Conservation (phyloP, 1,140 invertebrate species). For the Drosophila parabipectinata region DNA sequence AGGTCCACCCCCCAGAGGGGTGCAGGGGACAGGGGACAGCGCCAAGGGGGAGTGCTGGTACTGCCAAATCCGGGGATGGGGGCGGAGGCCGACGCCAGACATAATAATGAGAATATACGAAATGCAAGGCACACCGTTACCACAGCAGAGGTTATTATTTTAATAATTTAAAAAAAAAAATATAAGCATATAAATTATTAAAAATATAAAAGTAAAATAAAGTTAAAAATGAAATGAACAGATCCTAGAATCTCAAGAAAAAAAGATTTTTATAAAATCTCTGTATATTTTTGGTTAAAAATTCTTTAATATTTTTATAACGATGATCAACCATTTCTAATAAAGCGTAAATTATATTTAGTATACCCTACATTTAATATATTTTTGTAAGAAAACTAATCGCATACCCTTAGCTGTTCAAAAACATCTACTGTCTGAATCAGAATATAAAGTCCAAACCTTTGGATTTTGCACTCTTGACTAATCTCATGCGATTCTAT, state of each 20-base stretch:
- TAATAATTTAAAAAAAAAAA: background rate
- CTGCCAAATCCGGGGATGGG: background rate
- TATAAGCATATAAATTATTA: background rate
- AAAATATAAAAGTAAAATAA: background rate
- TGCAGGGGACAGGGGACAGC: constrained; percentile 3
- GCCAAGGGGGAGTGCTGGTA: constrained; percentile 17
- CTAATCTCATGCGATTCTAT: constrained; percentile 27
- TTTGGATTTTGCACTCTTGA: constrained; percentile 38
- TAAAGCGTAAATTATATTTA: too few species aligned
- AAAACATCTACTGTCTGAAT: constrained; percentile 31
- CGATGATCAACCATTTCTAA: too few species aligned
- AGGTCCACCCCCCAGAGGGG: constrained; percentile 31
- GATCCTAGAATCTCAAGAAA: too few species aligned
- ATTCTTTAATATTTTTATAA: too few species aligned
- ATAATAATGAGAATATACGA: constrained; percentile 66
- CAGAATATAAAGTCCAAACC: constrained; percentile 48
- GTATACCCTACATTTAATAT: too few species aligned
- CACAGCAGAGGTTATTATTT: background rate
- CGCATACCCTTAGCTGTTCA: background rate
- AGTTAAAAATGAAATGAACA: too few species aligned
- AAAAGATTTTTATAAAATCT: too few species aligned
- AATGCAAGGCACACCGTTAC: background rate
- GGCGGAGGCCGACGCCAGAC: constrained; percentile 60
- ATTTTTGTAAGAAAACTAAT: background rate
- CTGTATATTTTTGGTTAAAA: too few species aligned